phyloP scores from a whole-genome alignment of 2,797 vertebrate genomes.

The Philypnodon macrostomus region DNA sequence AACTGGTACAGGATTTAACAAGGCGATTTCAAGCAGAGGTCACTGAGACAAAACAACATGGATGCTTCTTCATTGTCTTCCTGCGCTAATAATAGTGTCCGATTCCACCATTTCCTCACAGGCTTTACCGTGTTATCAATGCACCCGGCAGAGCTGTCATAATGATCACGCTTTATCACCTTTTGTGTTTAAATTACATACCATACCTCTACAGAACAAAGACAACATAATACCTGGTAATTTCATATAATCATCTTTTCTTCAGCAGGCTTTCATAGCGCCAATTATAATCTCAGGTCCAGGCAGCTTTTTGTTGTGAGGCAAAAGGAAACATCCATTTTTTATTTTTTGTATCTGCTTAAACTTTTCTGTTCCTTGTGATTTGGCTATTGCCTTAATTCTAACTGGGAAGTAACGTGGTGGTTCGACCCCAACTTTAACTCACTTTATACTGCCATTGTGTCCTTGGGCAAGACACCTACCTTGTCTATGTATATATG shows the following conservation, averaged over 20 bases:
- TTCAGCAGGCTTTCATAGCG: conserved; percentile 19
- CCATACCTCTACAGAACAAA: conserved; percentile 41
- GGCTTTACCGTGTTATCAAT: conserved; percentile 14
- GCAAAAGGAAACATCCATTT: conserved; percentile 2
- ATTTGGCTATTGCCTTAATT: conserved; percentile 19
- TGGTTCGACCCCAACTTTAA: too few species aligned
- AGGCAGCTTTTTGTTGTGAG: not conserved
- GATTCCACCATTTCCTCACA: conserved; percentile 20
- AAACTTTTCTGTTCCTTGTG: conserved; percentile 33
- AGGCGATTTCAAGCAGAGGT: conserved; percentile 37
- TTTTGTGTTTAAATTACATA: conserved; percentile 56
- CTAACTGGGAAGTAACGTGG: too few species aligned
- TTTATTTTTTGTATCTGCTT: conserved; percentile 29
- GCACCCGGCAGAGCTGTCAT: conserved; percentile 6
- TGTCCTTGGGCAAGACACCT: too few species aligned
- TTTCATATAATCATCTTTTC: conserved; percentile 45
- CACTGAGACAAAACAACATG: conserved; percentile 2
- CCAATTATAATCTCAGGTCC: conserved; percentile 14
- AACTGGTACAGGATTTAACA: conserved; percentile 32
- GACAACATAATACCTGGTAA: conserved; percentile 40
- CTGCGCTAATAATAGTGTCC: conserved; percentile 19
- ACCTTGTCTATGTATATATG: too few species aligned
- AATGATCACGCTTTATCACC: conserved; percentile 34
- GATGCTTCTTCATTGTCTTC: conserved; percentile 2
- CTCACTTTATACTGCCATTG: too few species aligned